A percentile compares a stretch with the other conserved stretches of the same genome.
These are phyloP conservation scores for Lacanobia wlatinum DNA, from an alignment of 2,888 invertebrate genomes.

Conservation along the genomic window DNA sequence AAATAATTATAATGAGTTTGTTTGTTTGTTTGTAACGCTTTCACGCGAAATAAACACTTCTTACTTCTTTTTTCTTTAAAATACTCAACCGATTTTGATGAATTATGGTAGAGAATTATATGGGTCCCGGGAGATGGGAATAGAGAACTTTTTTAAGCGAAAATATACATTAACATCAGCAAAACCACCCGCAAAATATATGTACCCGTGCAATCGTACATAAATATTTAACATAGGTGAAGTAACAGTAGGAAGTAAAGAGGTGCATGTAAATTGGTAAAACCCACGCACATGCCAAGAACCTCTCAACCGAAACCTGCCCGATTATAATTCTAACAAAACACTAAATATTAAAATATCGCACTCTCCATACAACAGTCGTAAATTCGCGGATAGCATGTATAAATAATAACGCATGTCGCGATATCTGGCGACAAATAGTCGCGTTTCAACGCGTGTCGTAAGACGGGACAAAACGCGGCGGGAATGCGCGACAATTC, in stretches of 20 bases:
- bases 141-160: too few relatives aligned
- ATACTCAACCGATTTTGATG: too few relatives aligned
- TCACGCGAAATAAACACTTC: too few relatives aligned
- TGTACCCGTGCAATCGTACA: too few relatives aligned
- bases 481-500: constrained; percentile 65
- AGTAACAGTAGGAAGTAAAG: constrained; percentile 16
- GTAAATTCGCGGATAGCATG: constrained; percentile 59
- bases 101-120: too few relatives aligned
- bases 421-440: constrained; percentile 80
- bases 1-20: too few relatives aligned
- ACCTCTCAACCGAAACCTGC: constrained; percentile 1
- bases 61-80: too few relatives aligned
- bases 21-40: too few relatives aligned
- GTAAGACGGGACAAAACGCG: constrained; percentile 63
- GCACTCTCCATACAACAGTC: constrained; percentile 46
- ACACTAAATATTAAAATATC: constrained; percentile 61
- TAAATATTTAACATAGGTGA: too few relatives aligned
- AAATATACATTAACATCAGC: too few relatives aligned
- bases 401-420: constrained; percentile 71
- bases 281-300: constrained; percentile 7
- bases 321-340: constrained; percentile 46
- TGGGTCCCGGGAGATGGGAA: too few relatives aligned
- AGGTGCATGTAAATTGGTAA: background rate
- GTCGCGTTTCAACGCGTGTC: constrained; percentile 75
- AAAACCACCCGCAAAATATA: too few relatives aligned